Percentiles rank a stretch among this genome's conserved stretches.
Evolutionary conservation across 2,797 vertebrate species (phyloP).

Genomic region (Notamacropus eugenii): DNA sequence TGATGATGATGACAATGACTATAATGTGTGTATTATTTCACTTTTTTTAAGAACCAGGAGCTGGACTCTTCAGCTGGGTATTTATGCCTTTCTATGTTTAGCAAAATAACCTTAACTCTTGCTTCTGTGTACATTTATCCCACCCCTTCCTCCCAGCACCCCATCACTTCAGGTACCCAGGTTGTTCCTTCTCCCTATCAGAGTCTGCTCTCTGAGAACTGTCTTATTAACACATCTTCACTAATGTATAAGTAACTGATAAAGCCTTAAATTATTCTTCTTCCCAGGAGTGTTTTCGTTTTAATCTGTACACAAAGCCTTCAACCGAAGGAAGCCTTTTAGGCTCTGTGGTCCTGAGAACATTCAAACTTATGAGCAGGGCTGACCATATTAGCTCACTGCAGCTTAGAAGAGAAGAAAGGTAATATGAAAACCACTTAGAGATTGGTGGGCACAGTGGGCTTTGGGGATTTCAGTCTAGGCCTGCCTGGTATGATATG

Average conservation of each 20-base stretch:
- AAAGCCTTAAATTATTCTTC: background rate
- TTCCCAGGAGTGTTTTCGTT: background rate
- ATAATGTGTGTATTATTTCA: conserved; percentile 70
- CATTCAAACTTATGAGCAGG: background rate
- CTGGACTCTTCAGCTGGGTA: conserved; percentile 73
- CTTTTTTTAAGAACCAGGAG: conserved; percentile 74
- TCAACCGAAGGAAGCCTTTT: background rate
- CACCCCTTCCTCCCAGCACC: background rate
- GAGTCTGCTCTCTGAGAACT: background rate
- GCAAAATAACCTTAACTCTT: conserved; percentile 73
- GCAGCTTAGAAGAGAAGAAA: background rate
- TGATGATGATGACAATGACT: conserved; percentile 66
- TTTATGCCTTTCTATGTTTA: conserved; percentile 74
- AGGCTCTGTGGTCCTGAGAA: background rate
- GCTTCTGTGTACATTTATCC: conserved; percentile 64
- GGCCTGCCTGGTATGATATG: background rate
- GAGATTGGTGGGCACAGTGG: background rate
- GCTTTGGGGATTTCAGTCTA: background rate
- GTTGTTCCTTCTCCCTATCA: background rate
- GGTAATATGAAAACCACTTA: background rate
- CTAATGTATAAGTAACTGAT: background rate
- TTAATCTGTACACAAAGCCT: background rate
- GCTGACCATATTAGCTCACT: background rate
- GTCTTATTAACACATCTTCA: background rate
- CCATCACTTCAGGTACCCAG: background rate